Evolutionary conservation across 30 jellyfish, hydroid and myxozoan genomes (phyloP), one percentile per base, ranked within the genome.

Genomic region (Aurelia sp.): DNA sequence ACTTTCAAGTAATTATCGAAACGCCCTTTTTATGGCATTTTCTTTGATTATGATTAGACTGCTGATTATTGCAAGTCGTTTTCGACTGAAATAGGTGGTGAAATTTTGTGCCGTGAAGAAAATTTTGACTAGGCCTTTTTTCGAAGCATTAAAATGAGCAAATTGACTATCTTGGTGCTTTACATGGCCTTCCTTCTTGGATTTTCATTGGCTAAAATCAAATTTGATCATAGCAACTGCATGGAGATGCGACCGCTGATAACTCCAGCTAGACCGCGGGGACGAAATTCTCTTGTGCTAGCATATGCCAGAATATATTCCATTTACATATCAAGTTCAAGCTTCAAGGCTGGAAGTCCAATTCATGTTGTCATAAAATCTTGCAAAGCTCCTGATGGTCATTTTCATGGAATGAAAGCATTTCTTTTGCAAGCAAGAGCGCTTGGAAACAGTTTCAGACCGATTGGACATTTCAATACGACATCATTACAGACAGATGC

Each of bases 231-330:
- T 52, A 62, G 71, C 73, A 78, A 78, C 60, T 78, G 88, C 31
- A 78, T 78, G 88, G 88, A 78, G 48, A 78, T 78, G 88, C 63
- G 64, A 55, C 88, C 88, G 15, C 79, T 21, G 19, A 61, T 78
- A 17, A 22, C 60, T 11, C 61, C 31, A 37, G 33, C 30, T 13
- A 50, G 58, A 3, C 23, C 79, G 4, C 35, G 75, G 20, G 53
- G 66, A 11, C 12, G 68, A 41, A 78, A 61, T 37, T 62, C 79
- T 5, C 48, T 78, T n/a, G 88, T 78, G 71, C 79, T 78, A 37
- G 88, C 88, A 27, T 78, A 61, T 51, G 88, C 88, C 18, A 78
- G 23, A 62, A 78, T 62, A 5, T 78, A 78, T 37, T 78, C 88
- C 16, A 62, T 78, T 6, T 78, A 61, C 62, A 78, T 78, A 6